Percentiles rank a stretch among this genome's conserved stretches.
phyloP scores from a whole-genome alignment of 2,888 invertebrate species.

The Cylloceria caligata region DNA sequence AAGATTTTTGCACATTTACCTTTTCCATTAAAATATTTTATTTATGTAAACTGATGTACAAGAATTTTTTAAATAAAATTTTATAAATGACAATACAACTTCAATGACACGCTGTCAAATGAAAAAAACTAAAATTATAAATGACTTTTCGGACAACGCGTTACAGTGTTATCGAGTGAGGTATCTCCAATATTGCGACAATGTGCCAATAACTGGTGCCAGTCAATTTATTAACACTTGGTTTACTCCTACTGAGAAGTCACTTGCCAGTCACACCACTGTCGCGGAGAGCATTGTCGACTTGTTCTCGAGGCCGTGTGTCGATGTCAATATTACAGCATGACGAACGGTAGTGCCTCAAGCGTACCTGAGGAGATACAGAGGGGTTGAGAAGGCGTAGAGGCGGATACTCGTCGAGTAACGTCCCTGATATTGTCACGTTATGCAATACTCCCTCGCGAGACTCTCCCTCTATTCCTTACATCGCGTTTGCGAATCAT shows the following conservation, averaged over 20 bases:
- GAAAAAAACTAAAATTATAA: not conserved
- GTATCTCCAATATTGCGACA: constrained; percentile 6
- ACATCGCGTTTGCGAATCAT: constrained; percentile 35
- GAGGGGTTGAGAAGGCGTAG: constrained; percentile 18
- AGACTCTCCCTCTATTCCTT: constrained; percentile 44
- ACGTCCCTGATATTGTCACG: constrained; percentile 82
- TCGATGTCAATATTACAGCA: constrained; percentile 78
- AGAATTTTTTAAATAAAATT: no score
- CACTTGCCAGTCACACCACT: not conserved
- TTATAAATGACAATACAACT: no score
- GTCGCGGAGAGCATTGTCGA: constrained; percentile 17
- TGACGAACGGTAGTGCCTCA: constrained; percentile 67
- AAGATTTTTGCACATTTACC: not conserved
- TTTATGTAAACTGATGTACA: no score
- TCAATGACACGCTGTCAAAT: no score
- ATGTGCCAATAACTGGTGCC: not conserved
- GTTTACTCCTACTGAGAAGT: not conserved
- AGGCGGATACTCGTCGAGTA: constrained; percentile 61
- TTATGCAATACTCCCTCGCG: constrained; percentile 72
- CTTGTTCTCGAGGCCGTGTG: constrained; percentile 71
- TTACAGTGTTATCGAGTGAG: constrained; percentile 1
- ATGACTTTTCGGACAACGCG: not conserved
- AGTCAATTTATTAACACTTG: constrained; percentile 19
- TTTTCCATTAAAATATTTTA: no score
- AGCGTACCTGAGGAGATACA: constrained; percentile 73